Evolutionary conservation across 2,797 vertebrate species (phyloP), one percentile per base, ranked within the genome.

Genomic region (Chelonia mydas): DNA sequence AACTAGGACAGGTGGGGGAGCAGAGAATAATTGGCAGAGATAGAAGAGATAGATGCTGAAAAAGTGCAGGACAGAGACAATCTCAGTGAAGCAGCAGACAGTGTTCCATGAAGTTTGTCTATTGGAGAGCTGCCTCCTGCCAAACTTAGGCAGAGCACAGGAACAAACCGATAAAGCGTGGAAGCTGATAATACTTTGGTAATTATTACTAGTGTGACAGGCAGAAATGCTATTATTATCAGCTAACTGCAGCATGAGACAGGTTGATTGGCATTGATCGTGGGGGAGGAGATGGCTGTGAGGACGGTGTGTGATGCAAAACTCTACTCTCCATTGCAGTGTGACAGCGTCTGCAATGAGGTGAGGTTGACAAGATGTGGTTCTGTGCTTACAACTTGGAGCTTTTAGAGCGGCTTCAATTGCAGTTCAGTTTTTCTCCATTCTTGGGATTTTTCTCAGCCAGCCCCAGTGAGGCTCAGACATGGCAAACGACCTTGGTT

Each of bases 271-370:
- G 11, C 37, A 31, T 55, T 33, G 12, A 45, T 85, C 37, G 68
- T 23, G 19, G 28, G n/a, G 37, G 31, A 61, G 57, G 55, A 57
- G 45, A 45, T 49, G 28, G 28, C 81, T 49, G 3, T 15, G 45
- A 61, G 51, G 59, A 6, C 6, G 7, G 21, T 31, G 11, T 10
- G 68, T 3, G 7, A 21, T 25, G 17, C 27, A 49, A 16, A 49
- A 15, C 74, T 5, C 17, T 21, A 85, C 28, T 13, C 28, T 37
- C 2, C 53, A 19, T 68, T 55, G 17, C 6, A 1, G 25, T 4
- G 2, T 31, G 27, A 33, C 3, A 28, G 27, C 50, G 37, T 11
- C 50, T 45, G 50, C 1, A 5, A 4, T 10, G 3, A 19, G 25
- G 61, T 21, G 9, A 41, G 47, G 1, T 4, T 50, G 51, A 47